A percentile compares a stretch with the other conserved stretches of the same genome.
These are phyloP conservation scores for Dione juno DNA, from an alignment of 2,888 invertebrate genomes.

Conservation along the genomic window DNA sequence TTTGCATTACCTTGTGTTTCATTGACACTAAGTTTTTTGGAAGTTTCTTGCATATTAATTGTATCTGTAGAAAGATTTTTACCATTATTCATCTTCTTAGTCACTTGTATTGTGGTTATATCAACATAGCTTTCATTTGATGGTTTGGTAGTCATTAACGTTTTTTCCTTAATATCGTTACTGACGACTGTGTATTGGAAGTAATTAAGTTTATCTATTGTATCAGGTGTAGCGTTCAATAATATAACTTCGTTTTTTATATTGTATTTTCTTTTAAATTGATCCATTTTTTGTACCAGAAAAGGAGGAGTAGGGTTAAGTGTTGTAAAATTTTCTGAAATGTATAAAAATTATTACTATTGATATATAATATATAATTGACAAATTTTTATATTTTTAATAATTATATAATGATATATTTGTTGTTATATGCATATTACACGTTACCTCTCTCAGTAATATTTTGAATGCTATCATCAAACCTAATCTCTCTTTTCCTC, in stretches of 20 bases:
- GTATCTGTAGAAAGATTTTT: neutral
- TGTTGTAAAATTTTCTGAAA: constrained; percentile 4
- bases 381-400: too few species aligned
- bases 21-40: neutral
- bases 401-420: too few species aligned
- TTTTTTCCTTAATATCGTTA: neutral
- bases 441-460: neutral
- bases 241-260: constrained; percentile 6
- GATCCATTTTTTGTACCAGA: neutral
- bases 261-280: neutral
- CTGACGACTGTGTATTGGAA: constrained; percentile 31
- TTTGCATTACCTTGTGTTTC: neutral
- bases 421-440: too few species aligned
- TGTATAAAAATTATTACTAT: neutral
- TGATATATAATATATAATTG: too few species aligned
- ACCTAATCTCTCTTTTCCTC: constrained; percentile 26
- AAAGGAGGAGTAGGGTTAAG: neutral
- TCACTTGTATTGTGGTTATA: neutral
- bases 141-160: neutral
- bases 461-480: neutral
- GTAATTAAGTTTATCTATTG: constrained; percentile 16
- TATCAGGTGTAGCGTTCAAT: constrained; percentile 2
- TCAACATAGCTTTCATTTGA: neutral
- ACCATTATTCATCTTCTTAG: neutral
- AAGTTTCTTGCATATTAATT: neutral